Evolutionary conservation across 2,797 vertebrate species (phyloP).

Genomic region (Notoglanidium macrostoma): DNA sequence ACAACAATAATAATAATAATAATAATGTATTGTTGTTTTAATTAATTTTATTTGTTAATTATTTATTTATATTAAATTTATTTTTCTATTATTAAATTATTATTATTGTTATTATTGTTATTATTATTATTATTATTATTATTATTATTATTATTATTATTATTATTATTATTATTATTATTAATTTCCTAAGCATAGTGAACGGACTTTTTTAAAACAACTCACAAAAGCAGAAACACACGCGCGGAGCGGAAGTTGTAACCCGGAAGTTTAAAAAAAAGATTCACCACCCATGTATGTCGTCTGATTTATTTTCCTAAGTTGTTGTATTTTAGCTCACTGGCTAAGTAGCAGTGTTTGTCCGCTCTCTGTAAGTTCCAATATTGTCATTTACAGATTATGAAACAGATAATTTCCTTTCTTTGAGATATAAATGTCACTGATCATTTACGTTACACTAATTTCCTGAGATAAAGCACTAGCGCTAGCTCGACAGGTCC

Average conservation of each 20-base stretch:
- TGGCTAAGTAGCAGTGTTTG: not conserved
- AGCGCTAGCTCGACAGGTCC: not conserved
- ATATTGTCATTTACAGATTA: not conserved
- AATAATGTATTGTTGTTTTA: not conserved
- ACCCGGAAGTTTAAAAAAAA: not conserved
- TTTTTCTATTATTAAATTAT: too few species aligned
- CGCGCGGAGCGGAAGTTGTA: not conserved
- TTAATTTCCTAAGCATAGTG: not conserved
- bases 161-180: not conserved
- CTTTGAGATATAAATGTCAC: not conserved
- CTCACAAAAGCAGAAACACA: not conserved
- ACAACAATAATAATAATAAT: not conserved
- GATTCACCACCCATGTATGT: not conserved
- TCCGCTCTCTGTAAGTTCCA: slow-evolving; percentile 20
- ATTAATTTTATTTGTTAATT: too few species aligned
- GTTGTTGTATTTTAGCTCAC: not conserved
- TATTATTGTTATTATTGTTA: too few species aligned
- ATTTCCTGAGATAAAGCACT: not conserved
- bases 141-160: not conserved
- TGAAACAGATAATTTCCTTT: not conserved
- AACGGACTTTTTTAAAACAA: not conserved
- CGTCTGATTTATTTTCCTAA: not conserved
- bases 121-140: too few species aligned
- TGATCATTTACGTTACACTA: not conserved
- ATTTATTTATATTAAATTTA: too few species aligned